Conservation (phyloP, 2,113 vertebrate genomes). For the Nothoprocta perdicaria region DNA sequence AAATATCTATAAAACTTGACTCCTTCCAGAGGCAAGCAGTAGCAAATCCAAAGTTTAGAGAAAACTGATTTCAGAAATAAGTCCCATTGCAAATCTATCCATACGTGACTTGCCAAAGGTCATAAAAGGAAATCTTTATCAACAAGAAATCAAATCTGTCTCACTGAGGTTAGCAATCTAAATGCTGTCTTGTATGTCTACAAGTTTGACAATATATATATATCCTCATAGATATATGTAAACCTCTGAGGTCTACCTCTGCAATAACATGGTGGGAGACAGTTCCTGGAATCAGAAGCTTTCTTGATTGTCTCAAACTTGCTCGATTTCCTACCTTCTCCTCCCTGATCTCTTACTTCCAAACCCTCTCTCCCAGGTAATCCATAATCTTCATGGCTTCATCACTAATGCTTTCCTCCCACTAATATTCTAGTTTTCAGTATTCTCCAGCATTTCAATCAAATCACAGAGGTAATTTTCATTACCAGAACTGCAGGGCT, state of each 20-base stretch:
- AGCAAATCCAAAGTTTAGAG: background rate
- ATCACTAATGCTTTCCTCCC: background rate
- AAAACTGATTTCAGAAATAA: background rate
- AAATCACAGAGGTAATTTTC: background rate
- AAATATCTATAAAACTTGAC: background rate
- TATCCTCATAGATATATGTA: no score
- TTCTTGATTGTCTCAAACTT: background rate
- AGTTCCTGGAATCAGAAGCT: background rate
- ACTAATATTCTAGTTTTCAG: background rate
- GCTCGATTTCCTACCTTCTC: background rate
- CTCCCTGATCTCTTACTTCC: background rate
- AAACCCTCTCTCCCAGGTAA: background rate
- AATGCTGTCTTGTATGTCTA: background rate
- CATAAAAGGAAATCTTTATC: background rate
- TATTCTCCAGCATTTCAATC: background rate
- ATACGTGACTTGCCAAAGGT: background rate
- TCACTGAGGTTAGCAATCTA: background rate
- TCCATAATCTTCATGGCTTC: background rate
- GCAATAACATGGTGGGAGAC: background rate
- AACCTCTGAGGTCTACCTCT: background rate
- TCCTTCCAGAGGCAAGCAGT: background rate
- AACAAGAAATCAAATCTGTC: background rate
- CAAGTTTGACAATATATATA: no score
- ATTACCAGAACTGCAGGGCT: background rate
- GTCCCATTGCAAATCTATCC: background rate